Base-by-base conservation (phyloP, 2,113 vertebrate genomes). In the Neomonachus schauinslandi region DNA sequence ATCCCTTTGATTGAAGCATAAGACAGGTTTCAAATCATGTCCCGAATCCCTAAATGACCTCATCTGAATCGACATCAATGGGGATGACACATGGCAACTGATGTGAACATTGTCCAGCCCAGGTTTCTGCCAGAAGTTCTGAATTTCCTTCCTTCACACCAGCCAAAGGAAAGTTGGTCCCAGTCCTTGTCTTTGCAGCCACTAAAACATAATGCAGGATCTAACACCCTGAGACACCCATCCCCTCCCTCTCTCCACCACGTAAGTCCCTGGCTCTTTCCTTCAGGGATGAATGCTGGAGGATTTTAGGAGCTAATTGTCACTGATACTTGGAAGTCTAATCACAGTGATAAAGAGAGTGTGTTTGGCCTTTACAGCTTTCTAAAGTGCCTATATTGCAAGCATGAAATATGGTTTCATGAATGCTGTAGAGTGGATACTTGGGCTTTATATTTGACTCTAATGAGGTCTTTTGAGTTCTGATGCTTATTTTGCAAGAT, bases 401-500 rank as follows among this genome's bases (percentile, higher is more conserved):
- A 96, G 76, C 61, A 88, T 96, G 95, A 86, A 94, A 94, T 94
- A 95, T 26, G 14, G 0, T 57, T 96, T n/a, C 51, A 26, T 5
- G 7, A 89, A 91, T 61, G 72, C 76, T 63, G 72, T 63, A 76
- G 84, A 72, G 89, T 57, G 4, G 77, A 93, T 96, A 87, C 81
- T 97, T 96, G 36, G 61, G 96, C 79, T 97, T 98, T 96, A 79
- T 31, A 63, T 4, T 98, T 97, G 72, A 97, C 96, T 98, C 49
- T 97, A 95, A 98, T 91, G 80, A 65, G 2, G 11, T 2, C 33
- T 93, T 98, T 98, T 46, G 12, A 96, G 77, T 97, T 81, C 94
- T 81, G 89, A 83, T 89, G 46, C 80, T 97, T 97, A 87, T 95
- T 96, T 98, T 97, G 65, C 46, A 96, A 97, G 96, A 97, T 94